Conservation (phyloP, 2,113 vertebrate species). For the Pteruthius melanotis region DNA sequence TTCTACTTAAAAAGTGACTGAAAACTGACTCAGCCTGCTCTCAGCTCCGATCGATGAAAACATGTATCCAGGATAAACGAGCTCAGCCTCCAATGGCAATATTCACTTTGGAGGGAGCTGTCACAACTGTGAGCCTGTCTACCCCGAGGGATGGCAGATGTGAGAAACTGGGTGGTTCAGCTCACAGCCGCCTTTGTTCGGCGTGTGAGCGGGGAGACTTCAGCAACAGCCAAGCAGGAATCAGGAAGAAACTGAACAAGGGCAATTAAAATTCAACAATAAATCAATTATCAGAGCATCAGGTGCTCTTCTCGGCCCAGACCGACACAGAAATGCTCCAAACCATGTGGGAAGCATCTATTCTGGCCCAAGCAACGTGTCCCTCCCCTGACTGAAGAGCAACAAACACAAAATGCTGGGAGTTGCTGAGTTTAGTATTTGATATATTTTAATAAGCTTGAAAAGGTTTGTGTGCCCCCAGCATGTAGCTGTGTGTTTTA, state of each 20-base stretch:
- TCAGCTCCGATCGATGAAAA: not conserved
- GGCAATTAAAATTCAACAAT: not conserved
- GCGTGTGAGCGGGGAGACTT: rapidly evolving
- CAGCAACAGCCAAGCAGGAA: not conserved
- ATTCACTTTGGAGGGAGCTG: constrained; percentile 4
- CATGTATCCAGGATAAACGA: not conserved
- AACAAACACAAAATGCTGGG: not conserved
- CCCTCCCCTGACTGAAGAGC: not conserved
- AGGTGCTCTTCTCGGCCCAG: not conserved
- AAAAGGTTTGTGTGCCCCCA: not conserved
- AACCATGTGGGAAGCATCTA: not conserved
- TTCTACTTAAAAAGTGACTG: not conserved
- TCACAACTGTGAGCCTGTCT: constrained; percentile 9
- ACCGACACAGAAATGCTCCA: not conserved
- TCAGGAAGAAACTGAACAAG: not conserved
- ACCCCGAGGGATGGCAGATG: constrained; percentile 5
- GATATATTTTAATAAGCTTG: not conserved
- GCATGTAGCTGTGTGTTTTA: not conserved
- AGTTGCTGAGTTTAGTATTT: not conserved
- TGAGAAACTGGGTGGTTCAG: not conserved
- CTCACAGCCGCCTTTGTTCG: not conserved
- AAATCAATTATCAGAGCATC: not conserved
- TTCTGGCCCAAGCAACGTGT: rapidly evolving
- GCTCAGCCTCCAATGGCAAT: not conserved
- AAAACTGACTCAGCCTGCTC: not conserved